Evolutionary conservation across 1,140 invertebrate species (phyloP), one percentile per base, ranked within the genome.

Genomic region (Zelostemma sp.): DNA sequence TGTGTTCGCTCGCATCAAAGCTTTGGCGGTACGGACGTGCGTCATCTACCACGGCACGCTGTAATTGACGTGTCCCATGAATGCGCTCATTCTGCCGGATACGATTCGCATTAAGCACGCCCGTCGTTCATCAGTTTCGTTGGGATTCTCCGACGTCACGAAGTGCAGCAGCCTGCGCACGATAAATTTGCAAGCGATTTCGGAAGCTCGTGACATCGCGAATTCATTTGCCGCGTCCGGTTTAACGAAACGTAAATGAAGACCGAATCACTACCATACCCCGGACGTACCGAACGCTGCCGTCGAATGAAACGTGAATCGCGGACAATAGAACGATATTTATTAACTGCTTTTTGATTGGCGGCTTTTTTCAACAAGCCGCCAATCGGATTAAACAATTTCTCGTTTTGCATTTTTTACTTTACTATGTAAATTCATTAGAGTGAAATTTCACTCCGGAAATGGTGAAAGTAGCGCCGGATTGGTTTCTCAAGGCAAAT

Each of bases 31-130:
- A 54, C 43, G 69, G 71, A 73, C 69, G 75, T 73, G 73, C 73
- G 73, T 25, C 73, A 74, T 73, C 69, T 75, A 72, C 53, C 73
- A 63, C 71, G 69, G 64, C 51, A 35, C 43, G 56, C 67, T 76
- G 75, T 80, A 80, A 79, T 80, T 79, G 78, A 75, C 78, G 73
- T 75, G 77, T 76, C 72, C 74, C 75, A 66, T 78, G 77, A 79
- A 80, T 75, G 73, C 74, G 73, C 60, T 67, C 75, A 70, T 64
- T 79, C 75, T 76, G 71, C 74, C 77, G 77, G 76, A 78, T 73
- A 63, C 73, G 74, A 78, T 71, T 77, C 78, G 75, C 73, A 79
- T 80, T 80, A 80, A 79, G 74, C 78, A 75, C 76, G 75, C 73
- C 71, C 76, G 78, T 75, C 75, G 67, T 69, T 63, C 71, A 69